These are phyloP conservation scores for Lacerta viridis DNA, from an alignment of 2,797 vertebrate species.

Conservation along the genomic window DNA sequence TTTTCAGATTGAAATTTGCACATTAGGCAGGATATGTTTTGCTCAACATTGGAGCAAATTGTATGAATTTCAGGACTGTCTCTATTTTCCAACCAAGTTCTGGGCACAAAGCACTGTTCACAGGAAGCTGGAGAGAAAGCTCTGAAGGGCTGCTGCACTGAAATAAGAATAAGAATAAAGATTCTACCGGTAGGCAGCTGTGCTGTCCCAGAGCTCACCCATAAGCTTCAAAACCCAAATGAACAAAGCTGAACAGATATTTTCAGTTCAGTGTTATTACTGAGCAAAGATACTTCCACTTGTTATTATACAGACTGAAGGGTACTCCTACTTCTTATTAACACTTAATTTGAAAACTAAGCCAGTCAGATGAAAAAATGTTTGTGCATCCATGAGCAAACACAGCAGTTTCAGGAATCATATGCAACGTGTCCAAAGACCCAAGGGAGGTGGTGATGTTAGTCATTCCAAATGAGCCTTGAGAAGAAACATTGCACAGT, in stretches of 20 bases:
- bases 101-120: neutral
- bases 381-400: neutral
- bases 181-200: neutral
- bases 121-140: neutral
- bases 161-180: neutral
- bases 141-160: neutral
- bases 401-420: neutral
- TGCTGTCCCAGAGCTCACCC: neutral
- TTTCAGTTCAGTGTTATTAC: neutral
- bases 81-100: neutral
- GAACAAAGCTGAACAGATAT: neutral
- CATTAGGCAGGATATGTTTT: too few species aligned
- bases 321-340: neutral
- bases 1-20: conserved; percentile 1
- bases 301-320: neutral
- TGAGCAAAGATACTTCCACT: neutral
- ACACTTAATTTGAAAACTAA: neutral
- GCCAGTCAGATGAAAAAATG: neutral
- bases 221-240: neutral
- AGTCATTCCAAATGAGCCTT: neutral
- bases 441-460: neutral
- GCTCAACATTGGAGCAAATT: too few species aligned
- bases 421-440: neutral
- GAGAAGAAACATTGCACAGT: neutral
- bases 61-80: too few species aligned